A percentile compares a stretch with the other conserved stretches of the same genome.
Conservation (phyloP, 2,113 vertebrate species). For the Pygoscelis adeliae region DNA sequence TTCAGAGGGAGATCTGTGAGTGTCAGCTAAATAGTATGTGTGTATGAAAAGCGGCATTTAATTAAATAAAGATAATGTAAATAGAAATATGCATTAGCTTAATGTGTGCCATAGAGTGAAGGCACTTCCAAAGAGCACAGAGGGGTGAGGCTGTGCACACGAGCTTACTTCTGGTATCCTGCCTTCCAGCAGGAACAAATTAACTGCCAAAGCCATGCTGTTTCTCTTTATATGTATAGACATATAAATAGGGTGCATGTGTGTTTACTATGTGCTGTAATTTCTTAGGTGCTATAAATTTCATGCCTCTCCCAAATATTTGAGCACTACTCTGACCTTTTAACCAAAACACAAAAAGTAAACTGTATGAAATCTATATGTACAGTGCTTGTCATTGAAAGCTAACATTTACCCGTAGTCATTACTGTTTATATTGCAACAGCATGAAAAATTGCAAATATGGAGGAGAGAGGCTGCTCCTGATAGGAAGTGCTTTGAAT, state of each 20-base stretch:
- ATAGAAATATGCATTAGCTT: background rate
- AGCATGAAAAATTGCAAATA: background rate
- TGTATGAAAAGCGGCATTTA: background rate
- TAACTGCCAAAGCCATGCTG: background rate
- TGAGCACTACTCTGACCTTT: conserved; percentile 46
- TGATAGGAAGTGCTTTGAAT: background rate
- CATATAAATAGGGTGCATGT: background rate
- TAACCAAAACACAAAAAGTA: conserved; percentile 50
- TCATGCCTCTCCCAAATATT: conserved; percentile 44
- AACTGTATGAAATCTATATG: conserved; percentile 24
- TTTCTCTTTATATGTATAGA: background rate
- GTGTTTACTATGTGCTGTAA: background rate
- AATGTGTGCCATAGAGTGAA: background rate
- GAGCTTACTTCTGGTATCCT: background rate
- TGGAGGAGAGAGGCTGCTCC: background rate
- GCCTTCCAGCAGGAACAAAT: background rate
- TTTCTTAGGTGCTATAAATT: conserved; percentile 3
- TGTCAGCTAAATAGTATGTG: background rate
- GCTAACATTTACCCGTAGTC: conserved; percentile 1
- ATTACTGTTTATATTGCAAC: conserved; percentile 18
- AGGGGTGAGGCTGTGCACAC: background rate
- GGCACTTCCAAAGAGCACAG: background rate
- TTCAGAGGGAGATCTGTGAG: background rate
- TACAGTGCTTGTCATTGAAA: background rate
- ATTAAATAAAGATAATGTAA: conserved; percentile 9